Conservation (phyloP, 2,113 vertebrate species). For the Brachirus orientalis region DNA sequence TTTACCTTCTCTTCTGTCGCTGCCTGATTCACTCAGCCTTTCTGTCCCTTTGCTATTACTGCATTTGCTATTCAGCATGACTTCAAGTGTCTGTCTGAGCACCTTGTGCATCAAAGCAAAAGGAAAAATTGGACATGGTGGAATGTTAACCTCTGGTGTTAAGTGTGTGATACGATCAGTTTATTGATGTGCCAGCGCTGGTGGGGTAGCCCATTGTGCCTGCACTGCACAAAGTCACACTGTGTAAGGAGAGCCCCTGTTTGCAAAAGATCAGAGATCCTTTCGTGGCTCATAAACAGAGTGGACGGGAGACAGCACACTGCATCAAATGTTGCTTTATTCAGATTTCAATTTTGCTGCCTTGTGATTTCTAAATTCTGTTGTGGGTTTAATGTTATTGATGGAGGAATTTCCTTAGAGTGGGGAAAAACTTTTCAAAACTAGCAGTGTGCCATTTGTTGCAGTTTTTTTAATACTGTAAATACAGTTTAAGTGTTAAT, state of each 20-base stretch:
- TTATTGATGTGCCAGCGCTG: conserved; percentile 37
- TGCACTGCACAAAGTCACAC: conserved; percentile 21
- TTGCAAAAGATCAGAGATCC: conserved; percentile 13
- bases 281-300: neutral
- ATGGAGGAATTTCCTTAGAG: conserved; percentile 9
- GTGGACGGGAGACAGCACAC: neutral
- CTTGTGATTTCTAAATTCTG: conserved; percentile 13
- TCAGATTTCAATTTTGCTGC: conserved; percentile 7
- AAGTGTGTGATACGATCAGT: neutral
- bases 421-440: neutral
- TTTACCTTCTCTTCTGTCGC: no score
- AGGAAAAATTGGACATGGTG: no score
- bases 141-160: conserved; percentile 9
- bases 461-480: no score
- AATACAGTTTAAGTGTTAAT: no score
- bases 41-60: no score
- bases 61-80: no score
- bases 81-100: no score
- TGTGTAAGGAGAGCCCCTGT: conserved; percentile 40
- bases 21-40: no score
- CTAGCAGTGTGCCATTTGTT: no score
- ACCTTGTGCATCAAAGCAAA: no score
- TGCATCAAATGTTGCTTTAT: conserved; percentile 1
- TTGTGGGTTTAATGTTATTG: conserved; percentile 7
- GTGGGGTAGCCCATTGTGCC: conserved; percentile 19